Conservation (phyloP, 1,140 invertebrate genomes). For the Chymomyza costata region DNA sequence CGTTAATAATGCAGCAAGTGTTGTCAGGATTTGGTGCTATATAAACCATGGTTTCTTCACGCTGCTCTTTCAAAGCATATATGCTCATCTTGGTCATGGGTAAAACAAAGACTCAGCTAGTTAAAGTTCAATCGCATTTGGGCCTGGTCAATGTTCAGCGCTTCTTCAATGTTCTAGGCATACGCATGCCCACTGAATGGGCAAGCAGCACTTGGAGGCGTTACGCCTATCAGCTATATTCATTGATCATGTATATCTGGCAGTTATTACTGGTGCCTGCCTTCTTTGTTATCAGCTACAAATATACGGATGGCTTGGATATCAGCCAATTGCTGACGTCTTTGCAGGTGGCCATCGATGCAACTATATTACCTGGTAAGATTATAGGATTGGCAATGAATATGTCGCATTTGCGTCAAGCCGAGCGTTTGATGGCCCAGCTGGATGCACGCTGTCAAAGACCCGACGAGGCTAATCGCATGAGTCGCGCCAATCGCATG, state of each 20-base stretch:
- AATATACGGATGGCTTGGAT: constrained; percentile 28
- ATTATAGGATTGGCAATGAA: constrained; percentile 33
- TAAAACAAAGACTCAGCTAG: not conserved
- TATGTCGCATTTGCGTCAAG: constrained; percentile 17
- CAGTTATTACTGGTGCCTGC: constrained; percentile 30
- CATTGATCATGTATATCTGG: constrained; percentile 27
- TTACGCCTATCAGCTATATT: constrained; percentile 14
- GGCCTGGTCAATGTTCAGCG: not conserved
- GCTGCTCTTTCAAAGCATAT: too few relatives aligned
- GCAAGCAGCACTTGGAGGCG: constrained; percentile 7
- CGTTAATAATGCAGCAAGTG: too few relatives aligned
- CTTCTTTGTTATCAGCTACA: constrained; percentile 38
- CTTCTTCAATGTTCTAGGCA: constrained; percentile 28
- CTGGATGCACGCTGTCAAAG: constrained; percentile 28
- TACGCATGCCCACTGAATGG: constrained; percentile 33
- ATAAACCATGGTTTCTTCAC: too few relatives aligned
- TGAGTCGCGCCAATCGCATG: constrained; percentile 11
- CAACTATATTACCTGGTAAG: constrained; percentile 37
- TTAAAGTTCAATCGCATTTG: not conserved
- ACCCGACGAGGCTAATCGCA: constrained; percentile 11
- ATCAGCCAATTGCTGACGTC: constrained; percentile 46
- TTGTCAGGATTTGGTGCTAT: too few relatives aligned
- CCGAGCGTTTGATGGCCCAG: constrained; percentile 19
- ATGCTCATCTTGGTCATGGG: too few relatives aligned
- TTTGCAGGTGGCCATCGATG: constrained; percentile 43